phyloP scores from a whole-genome alignment of 2,888 invertebrate genomes.

The Dynastes tityus region DNA sequence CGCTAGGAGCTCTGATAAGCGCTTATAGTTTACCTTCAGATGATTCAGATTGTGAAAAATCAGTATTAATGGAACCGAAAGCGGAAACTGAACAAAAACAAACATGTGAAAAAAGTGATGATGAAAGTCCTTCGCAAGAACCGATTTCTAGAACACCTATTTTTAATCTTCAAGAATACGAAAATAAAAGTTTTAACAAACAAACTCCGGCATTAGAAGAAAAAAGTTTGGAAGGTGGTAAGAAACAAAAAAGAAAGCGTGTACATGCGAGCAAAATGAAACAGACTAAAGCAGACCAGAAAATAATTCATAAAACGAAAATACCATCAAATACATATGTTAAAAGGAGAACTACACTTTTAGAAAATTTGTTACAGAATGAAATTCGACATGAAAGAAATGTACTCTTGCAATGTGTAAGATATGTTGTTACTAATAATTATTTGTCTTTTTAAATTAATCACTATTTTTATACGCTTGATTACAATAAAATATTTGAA shows the following conservation, averaged over 20 bases:
- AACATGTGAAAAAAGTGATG: constrained; percentile 62
- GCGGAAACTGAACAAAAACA: constrained; percentile 20
- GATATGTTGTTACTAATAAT: constrained; percentile 83
- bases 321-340: constrained; percentile 58
- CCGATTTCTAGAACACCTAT: constrained; percentile 65
- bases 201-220: constrained; percentile 39
- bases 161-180: constrained; percentile 56
- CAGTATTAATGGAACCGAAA: not conserved
- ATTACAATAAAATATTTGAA: constrained; percentile 11
- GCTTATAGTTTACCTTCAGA: constrained; percentile 74
- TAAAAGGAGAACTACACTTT: constrained; percentile 73
- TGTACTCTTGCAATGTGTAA: constrained; percentile 88
- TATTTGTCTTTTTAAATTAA: constrained; percentile 74
- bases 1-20: constrained; percentile 74
- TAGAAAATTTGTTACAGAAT: constrained; percentile 81
- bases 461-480: not conserved
- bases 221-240: constrained; percentile 14
- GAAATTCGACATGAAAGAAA: constrained; percentile 92
- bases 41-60: constrained; percentile 64
- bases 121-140: constrained; percentile 72
- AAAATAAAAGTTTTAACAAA: constrained; percentile 48
- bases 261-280: constrained; percentile 58
- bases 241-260: constrained; percentile 53
- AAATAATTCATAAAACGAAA: not conserved
- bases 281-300: not conserved